Evolutionary conservation across 2,113 vertebrate species (phyloP).

Genomic region (Zootoca vivipara): DNA sequence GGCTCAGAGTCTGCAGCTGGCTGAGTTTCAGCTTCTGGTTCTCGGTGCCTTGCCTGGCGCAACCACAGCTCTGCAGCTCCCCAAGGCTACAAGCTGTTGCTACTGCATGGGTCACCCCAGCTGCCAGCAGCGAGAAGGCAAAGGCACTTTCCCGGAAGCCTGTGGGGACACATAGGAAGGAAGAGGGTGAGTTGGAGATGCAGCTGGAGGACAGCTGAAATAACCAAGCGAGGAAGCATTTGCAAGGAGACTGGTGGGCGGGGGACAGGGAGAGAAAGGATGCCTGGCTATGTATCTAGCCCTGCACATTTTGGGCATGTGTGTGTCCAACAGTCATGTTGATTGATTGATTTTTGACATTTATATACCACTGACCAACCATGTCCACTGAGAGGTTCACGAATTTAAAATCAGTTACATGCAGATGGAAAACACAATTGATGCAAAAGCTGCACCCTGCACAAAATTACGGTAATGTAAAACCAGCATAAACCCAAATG

Average conservation of each 20-base stretch:
- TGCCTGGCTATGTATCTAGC: not conserved
- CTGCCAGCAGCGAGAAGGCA: constrained; percentile 89
- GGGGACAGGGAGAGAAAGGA: too few species aligned
- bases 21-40: constrained; percentile 87
- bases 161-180: constrained; percentile 53
- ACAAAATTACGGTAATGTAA: too few species aligned
- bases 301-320: not conserved
- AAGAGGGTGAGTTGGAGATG: not conserved
- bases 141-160: constrained; percentile 93
- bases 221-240: not conserved
- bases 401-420: too few species aligned
- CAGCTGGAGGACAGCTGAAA: not conserved
- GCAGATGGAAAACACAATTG: too few species aligned
- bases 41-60: constrained; percentile 86
- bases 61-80: constrained; percentile 88
- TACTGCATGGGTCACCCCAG: constrained; percentile 91
- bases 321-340: too few species aligned
- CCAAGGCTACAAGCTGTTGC: constrained; percentile 93
- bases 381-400: too few species aligned
- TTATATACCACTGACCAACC: too few species aligned
- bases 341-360: too few species aligned
- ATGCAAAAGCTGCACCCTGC: too few species aligned
- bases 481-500: too few species aligned
- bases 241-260: not conserved
- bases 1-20: constrained; percentile 87